Conservation (phyloP, 2,113 vertebrate species). For the Hyaena hyaena region DNA sequence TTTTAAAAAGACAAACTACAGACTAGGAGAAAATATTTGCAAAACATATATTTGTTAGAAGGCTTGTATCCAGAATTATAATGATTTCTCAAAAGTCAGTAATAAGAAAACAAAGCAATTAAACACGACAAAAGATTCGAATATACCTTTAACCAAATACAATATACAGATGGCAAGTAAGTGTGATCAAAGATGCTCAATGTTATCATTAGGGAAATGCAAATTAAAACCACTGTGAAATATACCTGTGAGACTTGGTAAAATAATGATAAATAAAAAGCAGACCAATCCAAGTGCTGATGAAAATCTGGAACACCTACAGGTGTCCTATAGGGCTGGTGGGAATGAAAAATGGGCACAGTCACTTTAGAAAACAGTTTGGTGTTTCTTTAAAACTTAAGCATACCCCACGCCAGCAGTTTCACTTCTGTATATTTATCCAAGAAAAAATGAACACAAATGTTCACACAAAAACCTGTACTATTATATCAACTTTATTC, state of each 20-base stretch:
- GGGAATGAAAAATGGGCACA: not conserved
- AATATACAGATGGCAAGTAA: not conserved
- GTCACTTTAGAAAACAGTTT: not conserved
- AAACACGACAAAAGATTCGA: not conserved
- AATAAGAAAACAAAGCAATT: not conserved
- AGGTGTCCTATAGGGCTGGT: not conserved
- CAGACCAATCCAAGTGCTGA: not conserved
- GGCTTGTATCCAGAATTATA: not conserved
- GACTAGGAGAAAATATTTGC: not conserved
- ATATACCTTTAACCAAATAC: not conserved
- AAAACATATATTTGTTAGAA: not conserved
- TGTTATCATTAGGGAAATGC: not conserved
- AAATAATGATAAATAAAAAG: not conserved
- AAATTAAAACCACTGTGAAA: not conserved
- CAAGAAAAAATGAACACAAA: conserved; percentile 57
- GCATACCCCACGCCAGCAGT: not conserved
- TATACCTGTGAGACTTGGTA: not conserved
- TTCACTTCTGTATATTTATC: conserved; percentile 47
- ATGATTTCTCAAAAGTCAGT: not conserved
- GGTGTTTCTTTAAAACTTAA: conserved; percentile 41
- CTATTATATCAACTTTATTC: conserved; percentile 37
- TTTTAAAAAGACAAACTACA: not conserved
- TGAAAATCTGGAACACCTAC: not conserved
- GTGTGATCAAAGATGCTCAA: not conserved
- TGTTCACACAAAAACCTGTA: conserved; percentile 24